These are phyloP conservation scores for Caenorhabditis sp. DNA, from an alignment of 2,888 invertebrate genomes.

Conservation along the genomic window DNA sequence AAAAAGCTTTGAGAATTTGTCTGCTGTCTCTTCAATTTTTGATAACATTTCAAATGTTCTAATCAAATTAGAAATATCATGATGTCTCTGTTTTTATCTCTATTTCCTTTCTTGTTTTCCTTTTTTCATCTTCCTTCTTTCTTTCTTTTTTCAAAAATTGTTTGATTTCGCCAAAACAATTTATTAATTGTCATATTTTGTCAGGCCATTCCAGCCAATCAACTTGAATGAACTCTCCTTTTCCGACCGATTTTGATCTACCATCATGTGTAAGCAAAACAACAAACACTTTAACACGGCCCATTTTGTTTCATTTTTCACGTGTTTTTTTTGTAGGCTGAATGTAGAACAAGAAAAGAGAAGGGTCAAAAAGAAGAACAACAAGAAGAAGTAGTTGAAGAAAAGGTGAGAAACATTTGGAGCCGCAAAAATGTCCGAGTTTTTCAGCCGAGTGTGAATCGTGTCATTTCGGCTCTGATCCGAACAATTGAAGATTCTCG, in stretches of 20 bases:
- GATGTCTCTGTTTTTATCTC: neutral
- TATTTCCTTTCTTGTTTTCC: neutral
- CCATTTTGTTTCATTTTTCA: too few species aligned
- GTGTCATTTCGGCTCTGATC: slow-evolving; percentile 26
- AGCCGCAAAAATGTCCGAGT: neutral
- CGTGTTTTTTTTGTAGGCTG: slow-evolving; percentile 23
- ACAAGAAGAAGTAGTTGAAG: neutral
- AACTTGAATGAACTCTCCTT: neutral
- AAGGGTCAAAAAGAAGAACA: neutral
- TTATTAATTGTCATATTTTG: neutral
- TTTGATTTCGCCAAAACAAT: neutral
- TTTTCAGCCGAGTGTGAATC: slow-evolving; percentile 8
- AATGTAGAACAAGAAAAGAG: slow-evolving; percentile 24
- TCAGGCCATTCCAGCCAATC: too few species aligned
- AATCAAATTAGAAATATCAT: neutral
- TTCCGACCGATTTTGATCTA: neutral
- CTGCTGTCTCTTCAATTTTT: neutral
- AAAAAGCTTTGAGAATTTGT: neutral
- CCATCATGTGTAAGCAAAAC: slow-evolving; percentile 6
- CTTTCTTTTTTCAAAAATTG: neutral
- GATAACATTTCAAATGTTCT: slow-evolving; percentile 1
- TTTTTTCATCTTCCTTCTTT: neutral
- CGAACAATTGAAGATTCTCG: slow-evolving; percentile 25
- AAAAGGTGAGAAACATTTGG: neutral
- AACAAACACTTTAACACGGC: too few species aligned